These are phyloP conservation scores for Platyura marginata DNA, from an alignment of 1,140 invertebrate species.

Conservation along the genomic window DNA sequence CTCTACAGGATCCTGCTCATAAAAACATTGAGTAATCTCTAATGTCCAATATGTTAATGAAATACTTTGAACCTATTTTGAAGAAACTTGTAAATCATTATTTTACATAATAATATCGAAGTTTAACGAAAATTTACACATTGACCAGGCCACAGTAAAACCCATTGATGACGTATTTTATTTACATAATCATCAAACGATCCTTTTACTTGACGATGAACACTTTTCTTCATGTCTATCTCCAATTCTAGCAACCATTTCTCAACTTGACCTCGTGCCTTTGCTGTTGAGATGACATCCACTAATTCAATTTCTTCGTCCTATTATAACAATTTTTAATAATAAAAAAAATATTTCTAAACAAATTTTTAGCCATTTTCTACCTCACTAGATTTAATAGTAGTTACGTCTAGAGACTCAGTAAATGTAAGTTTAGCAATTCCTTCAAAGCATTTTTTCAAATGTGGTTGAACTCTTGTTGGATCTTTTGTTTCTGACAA, in stretches of 20 bases:
- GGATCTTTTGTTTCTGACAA: constrained; percentile 94
- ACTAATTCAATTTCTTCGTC: constrained; percentile 60
- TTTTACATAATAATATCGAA: background rate
- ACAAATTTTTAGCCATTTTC: background rate
- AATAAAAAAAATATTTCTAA: background rate
- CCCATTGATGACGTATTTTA: constrained; percentile 55
- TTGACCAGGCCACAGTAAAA: constrained; percentile 77
- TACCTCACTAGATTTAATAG: constrained; percentile 72
- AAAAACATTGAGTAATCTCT: constrained; percentile 42
- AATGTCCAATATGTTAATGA: constrained; percentile 78
- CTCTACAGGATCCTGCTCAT: no score
- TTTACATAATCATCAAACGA: constrained; percentile 48
- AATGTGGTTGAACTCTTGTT: constrained; percentile 87
- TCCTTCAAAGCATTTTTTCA: constrained; percentile 94
- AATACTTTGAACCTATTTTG: constrained; percentile 63
- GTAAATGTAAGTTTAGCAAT: constrained; percentile 77
- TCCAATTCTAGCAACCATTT: constrained; percentile 92
- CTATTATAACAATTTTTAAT: background rate
- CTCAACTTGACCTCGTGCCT: constrained; percentile 88
- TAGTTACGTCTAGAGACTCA: constrained; percentile 67
- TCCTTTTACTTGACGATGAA: constrained; percentile 45
- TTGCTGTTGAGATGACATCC: constrained; percentile 65
- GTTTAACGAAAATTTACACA: constrained; percentile 25
- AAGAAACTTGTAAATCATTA: constrained; percentile 5
- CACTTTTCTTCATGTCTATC: constrained; percentile 72